A percentile compares a stretch with the other conserved stretches of the same genome.
Conservation (phyloP, 2,113 vertebrate genomes). For the Gymnogyps californianus region DNA sequence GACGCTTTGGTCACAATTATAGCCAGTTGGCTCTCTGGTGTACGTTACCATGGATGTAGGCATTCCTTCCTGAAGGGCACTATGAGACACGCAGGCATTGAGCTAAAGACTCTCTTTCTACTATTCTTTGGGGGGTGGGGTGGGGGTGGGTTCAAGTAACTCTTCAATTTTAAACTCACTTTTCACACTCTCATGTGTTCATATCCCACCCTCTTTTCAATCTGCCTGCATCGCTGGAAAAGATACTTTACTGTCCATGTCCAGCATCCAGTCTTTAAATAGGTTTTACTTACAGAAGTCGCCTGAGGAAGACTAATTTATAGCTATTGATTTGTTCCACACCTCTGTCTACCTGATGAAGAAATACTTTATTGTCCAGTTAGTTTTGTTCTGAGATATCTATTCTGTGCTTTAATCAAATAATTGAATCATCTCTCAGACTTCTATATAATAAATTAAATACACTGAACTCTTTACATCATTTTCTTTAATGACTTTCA, state of each 20-base stretch:
- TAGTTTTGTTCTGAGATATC: background rate
- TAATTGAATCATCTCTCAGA: conserved; percentile 9
- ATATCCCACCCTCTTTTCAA: background rate
- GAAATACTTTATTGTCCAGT: conserved; percentile 5
- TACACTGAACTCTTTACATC: background rate
- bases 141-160: background rate
- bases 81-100: background rate
- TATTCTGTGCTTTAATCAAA: conserved; percentile 26
- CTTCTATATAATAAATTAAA: background rate
- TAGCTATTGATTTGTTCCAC: background rate
- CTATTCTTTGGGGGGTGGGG: background rate
- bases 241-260: background rate
- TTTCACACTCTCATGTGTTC: background rate
- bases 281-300: background rate
- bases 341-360: background rate
- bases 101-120: background rate
- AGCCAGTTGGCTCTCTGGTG: background rate
- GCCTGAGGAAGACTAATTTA: background rate
- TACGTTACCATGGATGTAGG: background rate
- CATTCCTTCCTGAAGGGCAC: background rate
- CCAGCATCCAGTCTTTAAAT: background rate
- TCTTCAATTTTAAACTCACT: background rate
- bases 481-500: background rate
- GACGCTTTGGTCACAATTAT: background rate
- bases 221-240: background rate